These are phyloP conservation scores for Lithophane socia DNA, from an alignment of 2,888 invertebrate genomes.

Conservation along the genomic window DNA sequence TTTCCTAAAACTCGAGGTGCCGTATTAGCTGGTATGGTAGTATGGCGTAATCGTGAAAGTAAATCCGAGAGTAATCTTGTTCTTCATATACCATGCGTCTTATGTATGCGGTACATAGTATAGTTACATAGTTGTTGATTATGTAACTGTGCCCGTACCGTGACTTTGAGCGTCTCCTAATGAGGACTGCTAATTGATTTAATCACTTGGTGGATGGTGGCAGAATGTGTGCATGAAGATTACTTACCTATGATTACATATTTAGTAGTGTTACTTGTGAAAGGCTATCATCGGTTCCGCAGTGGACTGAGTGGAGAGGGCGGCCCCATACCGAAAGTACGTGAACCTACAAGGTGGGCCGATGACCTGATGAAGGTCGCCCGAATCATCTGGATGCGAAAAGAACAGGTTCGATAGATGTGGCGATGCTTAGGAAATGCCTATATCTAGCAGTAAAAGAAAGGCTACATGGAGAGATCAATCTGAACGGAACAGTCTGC, in stretches of 20 bases:
- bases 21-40: not conserved
- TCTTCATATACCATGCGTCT: not conserved
- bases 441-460: too few species aligned
- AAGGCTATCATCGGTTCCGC: not conserved
- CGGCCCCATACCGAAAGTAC: not conserved
- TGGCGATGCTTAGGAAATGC: too few species aligned
- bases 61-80: conserved; percentile 10
- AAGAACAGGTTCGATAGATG: too few species aligned
- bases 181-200: conserved; percentile 30
- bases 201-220: conserved; percentile 20
- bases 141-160: conserved; percentile 21
- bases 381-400: not conserved
- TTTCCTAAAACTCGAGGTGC: too few species aligned
- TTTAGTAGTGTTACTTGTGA: too few species aligned
- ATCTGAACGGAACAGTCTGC: too few species aligned
- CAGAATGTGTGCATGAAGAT: not conserved
- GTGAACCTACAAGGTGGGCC: too few species aligned
- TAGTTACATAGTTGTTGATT: not conserved
- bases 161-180: conserved; percentile 23
- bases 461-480: too few species aligned
- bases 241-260: not conserved
- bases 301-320: not conserved
- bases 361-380: not conserved
- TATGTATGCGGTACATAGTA: not conserved
- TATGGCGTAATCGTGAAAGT: conserved; percentile 45